phyloP scores from a whole-genome alignment of 2,113 vertebrate genomes.

The Bettongia penicillata region DNA sequence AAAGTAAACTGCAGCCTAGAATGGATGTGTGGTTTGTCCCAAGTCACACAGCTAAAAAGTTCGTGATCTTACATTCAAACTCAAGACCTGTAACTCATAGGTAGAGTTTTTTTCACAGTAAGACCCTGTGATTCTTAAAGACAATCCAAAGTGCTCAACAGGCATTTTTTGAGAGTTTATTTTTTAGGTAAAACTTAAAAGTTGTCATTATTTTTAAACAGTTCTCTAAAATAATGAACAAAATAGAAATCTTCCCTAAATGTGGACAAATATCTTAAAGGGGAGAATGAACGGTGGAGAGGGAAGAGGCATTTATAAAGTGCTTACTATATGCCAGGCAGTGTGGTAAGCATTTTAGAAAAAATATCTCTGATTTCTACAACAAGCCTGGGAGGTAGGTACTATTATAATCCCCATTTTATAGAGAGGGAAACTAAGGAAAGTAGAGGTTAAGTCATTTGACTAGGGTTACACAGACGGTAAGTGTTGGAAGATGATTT shows the following conservation, averaged over 20 bases:
- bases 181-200: neutral
- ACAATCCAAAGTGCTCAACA: neutral
- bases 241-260: neutral
- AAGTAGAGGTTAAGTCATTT: neutral
- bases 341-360: neutral
- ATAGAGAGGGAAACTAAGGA: neutral
- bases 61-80: neutral
- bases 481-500: neutral
- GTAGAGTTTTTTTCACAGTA: neutral
- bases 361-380: neutral
- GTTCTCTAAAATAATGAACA: neutral
- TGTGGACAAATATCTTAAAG: neutral
- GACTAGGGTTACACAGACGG: neutral
- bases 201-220: neutral
- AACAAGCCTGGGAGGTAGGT: neutral
- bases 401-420: neutral
- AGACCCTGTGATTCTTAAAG: neutral
- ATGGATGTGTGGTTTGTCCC: neutral
- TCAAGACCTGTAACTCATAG: neutral
- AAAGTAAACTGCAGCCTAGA: neutral
- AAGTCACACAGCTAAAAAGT: neutral
- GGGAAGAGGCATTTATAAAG: neutral
- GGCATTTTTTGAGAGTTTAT: neutral
- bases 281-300: neutral
- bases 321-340: neutral